Evolutionary conservation across 2,888 invertebrate species (phyloP).

Genomic region (Polydesmus complanatus): DNA sequence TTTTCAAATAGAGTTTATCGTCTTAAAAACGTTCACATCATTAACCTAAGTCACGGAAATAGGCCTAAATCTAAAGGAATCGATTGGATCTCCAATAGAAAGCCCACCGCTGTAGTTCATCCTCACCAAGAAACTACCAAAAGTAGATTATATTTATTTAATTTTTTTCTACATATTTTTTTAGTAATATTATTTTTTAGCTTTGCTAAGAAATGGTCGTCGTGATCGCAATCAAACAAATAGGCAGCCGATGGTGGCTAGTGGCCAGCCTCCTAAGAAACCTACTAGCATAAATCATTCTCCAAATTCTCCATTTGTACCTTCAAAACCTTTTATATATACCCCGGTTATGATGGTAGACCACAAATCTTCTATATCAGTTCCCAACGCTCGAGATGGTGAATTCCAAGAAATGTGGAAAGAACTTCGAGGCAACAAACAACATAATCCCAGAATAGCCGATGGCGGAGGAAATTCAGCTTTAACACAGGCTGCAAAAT

Average conservation of each 20-base stretch:
- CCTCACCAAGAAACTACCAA: not conserved
- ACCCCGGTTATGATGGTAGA: no score
- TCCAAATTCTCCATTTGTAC: constrained; percentile 17
- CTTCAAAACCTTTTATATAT: not conserved
- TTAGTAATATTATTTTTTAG: no score
- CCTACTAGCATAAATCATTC: constrained; percentile 14
- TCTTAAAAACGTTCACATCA: constrained; percentile 39
- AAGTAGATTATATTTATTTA: not conserved
- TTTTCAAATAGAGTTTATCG: constrained; percentile 38
- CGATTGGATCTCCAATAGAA: constrained; percentile 13
- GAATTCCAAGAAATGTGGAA: constrained; percentile 11
- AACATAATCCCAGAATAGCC: not conserved
- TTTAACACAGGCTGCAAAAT: constrained; percentile 4
- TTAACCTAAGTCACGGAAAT: constrained; percentile 47
- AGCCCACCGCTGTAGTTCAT: constrained; percentile 24
- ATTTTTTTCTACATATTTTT: no score
- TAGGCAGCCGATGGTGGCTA: not conserved
- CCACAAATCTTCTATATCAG: not conserved
- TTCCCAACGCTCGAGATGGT: not conserved
- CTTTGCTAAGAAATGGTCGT: no score
- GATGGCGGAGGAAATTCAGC: not conserved
- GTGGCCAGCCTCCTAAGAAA: not conserved
- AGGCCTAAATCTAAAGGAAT: not conserved
- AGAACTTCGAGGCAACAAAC: constrained; percentile 2
- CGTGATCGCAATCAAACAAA: not conserved